Evolutionary conservation across 2,113 vertebrate genomes (phyloP).

Genomic region (Pavo muticus): DNA sequence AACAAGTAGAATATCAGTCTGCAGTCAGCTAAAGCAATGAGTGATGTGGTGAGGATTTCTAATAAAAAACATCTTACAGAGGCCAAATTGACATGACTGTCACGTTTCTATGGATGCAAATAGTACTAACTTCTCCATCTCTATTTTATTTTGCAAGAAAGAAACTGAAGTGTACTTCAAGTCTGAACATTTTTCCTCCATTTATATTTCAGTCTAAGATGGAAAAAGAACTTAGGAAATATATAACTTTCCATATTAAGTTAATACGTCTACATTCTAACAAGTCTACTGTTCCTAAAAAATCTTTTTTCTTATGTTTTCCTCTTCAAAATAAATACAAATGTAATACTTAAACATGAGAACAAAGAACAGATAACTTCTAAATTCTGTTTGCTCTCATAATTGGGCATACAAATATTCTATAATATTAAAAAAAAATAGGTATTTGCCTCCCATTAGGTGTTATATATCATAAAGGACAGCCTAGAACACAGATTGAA

Average conservation of each 20-base stretch:
- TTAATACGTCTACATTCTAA: background rate
- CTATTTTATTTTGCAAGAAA: background rate
- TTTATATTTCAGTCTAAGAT: background rate
- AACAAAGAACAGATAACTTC: background rate
- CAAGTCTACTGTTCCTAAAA: background rate
- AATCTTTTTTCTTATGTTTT: background rate
- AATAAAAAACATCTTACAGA: constrained; percentile 29
- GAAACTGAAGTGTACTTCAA: background rate
- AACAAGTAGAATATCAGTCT: background rate
- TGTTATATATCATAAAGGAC: background rate
- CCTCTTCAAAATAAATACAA: background rate
- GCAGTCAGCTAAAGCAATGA: background rate
- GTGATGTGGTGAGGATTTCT: background rate
- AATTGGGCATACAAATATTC: background rate
- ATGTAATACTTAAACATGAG: background rate
- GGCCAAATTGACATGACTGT: background rate
- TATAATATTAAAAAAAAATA: background rate
- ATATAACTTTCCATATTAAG: background rate
- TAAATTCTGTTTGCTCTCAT: background rate
- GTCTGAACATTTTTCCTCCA: background rate
- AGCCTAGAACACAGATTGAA: background rate
- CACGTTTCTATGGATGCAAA: background rate
- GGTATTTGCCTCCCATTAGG: background rate
- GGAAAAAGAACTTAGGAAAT: background rate
- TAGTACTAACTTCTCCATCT: background rate